These are phyloP conservation scores for Madoqua kirkii DNA, from an alignment of 2,113 vertebrate species.

Conservation along the genomic window DNA sequence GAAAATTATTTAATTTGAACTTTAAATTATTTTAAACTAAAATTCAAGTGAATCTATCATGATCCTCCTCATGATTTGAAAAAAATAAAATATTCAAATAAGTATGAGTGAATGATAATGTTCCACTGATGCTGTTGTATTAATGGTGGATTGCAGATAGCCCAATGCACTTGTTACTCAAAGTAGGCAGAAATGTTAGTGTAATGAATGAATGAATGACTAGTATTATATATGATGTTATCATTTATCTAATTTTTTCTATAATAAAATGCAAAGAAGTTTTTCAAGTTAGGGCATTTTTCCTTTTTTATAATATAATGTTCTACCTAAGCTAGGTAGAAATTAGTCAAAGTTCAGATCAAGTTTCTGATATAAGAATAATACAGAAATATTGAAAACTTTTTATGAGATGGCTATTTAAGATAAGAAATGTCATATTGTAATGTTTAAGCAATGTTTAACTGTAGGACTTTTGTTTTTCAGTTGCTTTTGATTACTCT, in stretches of 20 bases:
- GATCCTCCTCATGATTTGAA: neutral
- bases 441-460: conserved; percentile 11
- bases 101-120: neutral
- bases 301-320: neutral
- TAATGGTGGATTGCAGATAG: neutral
- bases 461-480: neutral
- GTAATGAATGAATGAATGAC: neutral
- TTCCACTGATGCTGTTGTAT: neutral
- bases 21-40: neutral
- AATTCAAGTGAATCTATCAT: neutral
- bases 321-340: neutral
- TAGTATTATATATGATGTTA: neutral
- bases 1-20: neutral
- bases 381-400: neutral
- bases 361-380: neutral
- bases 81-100: neutral
- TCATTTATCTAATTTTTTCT: neutral
- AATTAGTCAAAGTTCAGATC: neutral
- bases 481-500: conserved; percentile 80
- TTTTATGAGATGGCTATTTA: neutral
- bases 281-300: neutral
- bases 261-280: neutral
- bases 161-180: neutral
- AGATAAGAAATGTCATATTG: neutral
- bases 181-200: neutral